Conservation (phyloP, 1,140 invertebrate species). For the Lordiphosa clarofinis region DNA sequence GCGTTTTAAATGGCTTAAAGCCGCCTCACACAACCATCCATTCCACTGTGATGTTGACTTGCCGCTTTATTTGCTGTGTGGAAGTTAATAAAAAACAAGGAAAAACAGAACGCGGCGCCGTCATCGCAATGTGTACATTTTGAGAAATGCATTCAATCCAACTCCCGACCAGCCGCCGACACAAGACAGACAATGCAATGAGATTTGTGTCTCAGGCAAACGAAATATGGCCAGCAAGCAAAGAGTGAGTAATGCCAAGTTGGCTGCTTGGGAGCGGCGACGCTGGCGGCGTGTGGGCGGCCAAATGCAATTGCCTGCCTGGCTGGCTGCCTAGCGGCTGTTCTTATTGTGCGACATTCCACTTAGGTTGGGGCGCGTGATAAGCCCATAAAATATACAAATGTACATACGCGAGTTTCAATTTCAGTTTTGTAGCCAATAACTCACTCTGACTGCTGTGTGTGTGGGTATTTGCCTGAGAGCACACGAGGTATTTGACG, state of each 20-base stretch:
- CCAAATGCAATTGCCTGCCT: conserved; percentile 19
- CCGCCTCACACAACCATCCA: conserved; percentile 23
- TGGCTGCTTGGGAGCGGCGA: conserved; percentile 32
- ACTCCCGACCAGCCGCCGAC: not conserved
- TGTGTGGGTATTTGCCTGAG: conserved; percentile 12
- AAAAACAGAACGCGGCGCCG: conserved; percentile 20
- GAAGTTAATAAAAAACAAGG: conserved; percentile 21
- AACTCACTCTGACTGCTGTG: conserved; percentile 25
- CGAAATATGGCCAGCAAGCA: conserved; percentile 6
- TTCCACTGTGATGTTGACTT: conserved; percentile 12
- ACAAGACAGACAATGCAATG: not conserved
- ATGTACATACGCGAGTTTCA: conserved; percentile 25
- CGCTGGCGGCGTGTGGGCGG: conserved; percentile 26
- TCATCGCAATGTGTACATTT: conserved; percentile 22
- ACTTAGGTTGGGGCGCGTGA: conserved; percentile 32
- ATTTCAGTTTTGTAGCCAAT: conserved; percentile 40
- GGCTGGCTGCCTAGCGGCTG: conserved; percentile 7
- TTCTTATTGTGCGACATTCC: conserved; percentile 48
- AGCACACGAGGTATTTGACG: conserved; percentile 20
- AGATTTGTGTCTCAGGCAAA: conserved; percentile 4
- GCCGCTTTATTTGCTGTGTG: conserved; percentile 8
- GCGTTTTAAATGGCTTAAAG: conserved; percentile 49
- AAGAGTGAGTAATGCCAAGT: conserved; percentile 31
- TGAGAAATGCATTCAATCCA: conserved; percentile 19
- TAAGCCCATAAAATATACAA: conserved; percentile 42